Evolutionary conservation across 2,888 invertebrate genomes (phyloP).

Genomic region (Proisotoma minuta): DNA sequence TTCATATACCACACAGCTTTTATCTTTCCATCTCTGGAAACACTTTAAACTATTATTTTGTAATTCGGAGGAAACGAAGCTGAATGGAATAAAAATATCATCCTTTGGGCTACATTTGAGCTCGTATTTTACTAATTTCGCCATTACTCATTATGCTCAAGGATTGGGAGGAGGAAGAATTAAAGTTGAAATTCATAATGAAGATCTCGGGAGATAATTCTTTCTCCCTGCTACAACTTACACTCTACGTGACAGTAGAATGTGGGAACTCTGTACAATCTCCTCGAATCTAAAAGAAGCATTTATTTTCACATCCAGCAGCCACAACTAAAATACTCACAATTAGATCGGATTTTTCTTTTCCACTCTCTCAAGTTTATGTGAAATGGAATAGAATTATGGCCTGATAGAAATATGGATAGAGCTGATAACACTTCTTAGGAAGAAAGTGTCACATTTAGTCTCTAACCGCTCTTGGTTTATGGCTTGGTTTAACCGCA

Average conservation of each 20-base stretch:
- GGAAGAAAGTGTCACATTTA: conserved; percentile 5
- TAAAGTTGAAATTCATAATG: conserved; percentile 41
- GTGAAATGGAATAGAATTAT: background rate
- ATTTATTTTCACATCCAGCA: conserved; percentile 1
- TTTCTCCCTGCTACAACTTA: background rate
- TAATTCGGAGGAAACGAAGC: conserved; percentile 11
- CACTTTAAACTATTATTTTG: conserved; percentile 14
- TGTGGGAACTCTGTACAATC: background rate
- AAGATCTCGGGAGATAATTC: conserved; percentile 37
- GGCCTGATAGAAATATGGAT: conserved; percentile 5
- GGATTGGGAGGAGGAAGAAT: conserved; percentile 22
- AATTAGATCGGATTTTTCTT: conserved; percentile 4
- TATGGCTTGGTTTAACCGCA: background rate
- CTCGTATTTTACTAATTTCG: background rate
- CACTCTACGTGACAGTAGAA: background rate
- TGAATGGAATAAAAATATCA: conserved; percentile 17
- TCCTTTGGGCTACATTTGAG: conserved; percentile 1
- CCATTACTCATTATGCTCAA: background rate
- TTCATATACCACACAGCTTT: background rate
- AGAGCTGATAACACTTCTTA: conserved; percentile 2
- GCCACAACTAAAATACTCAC: background rate
- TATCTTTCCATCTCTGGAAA: conserved; percentile 10
- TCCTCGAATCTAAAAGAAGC: background rate
- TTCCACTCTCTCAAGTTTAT: background rate
- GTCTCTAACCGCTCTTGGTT: background rate